These are phyloP conservation scores for Blastobasis lacticolella DNA, from an alignment of 2,888 invertebrate species.

Conservation along the genomic window DNA sequence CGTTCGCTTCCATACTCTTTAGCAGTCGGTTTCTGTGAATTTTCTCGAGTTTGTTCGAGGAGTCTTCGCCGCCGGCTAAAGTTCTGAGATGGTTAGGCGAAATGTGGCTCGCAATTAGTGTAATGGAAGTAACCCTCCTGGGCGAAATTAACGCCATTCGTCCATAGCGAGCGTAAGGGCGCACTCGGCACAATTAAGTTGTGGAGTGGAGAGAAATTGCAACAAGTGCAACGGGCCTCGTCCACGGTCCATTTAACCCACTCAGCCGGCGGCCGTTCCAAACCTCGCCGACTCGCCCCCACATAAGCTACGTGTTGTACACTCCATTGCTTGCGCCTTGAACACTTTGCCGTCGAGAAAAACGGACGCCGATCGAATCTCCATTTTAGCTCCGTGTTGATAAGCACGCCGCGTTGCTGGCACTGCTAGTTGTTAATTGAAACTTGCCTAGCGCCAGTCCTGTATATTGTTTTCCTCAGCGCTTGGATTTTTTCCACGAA, in stretches of 20 bases:
- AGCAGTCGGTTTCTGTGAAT: slow-evolving; percentile 53
- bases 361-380: background rate
- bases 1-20: slow-evolving; percentile 60
- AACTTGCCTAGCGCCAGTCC: slow-evolving; percentile 34
- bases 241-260: slow-evolving; percentile 65
- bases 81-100: slow-evolving; percentile 65
- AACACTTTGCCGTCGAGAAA: slow-evolving; percentile 1
- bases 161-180: slow-evolving; percentile 55
- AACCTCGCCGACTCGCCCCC: slow-evolving; percentile 37
- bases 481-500: slow-evolving; percentile 36
- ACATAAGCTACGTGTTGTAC: slow-evolving; percentile 31
- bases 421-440: slow-evolving; percentile 29
- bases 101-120: slow-evolving; percentile 70
- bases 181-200: slow-evolving; percentile 62
- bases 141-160: slow-evolving; percentile 61
- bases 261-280: slow-evolving; percentile 44
- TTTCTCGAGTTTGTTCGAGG: slow-evolving; percentile 59
- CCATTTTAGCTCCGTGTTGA: slow-evolving; percentile 1
- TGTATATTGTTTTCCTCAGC: slow-evolving; percentile 39
- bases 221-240: slow-evolving; percentile 63
- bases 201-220: slow-evolving; percentile 61
- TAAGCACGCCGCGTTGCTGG: slow-evolving; percentile 1
- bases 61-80: slow-evolving; percentile 51
- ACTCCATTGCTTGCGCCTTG: slow-evolving; percentile 18
- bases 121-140: slow-evolving; percentile 66